Evolutionary conservation across 2,113 vertebrate genomes (phyloP).

Genomic region (Ageneiosus marmoratus): DNA sequence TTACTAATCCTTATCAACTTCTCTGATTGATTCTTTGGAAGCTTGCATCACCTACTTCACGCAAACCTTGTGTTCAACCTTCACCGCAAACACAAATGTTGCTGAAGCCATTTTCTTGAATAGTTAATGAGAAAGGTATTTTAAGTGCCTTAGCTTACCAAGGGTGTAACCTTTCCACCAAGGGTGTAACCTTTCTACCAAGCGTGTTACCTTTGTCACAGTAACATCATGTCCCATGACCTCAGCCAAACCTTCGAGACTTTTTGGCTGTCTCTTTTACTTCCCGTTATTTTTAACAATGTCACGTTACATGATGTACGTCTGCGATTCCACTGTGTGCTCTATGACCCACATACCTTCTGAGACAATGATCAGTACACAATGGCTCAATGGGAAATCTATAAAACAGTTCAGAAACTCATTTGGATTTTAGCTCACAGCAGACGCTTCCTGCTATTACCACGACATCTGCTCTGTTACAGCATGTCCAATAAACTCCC

Average conservation of each 20-base stretch:
- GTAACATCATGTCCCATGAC: not conserved
- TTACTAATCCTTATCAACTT: not conserved
- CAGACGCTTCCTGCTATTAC: not conserved
- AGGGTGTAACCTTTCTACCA: too few relatives aligned
- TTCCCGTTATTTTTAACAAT: constrained; percentile 4
- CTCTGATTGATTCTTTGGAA: not conserved
- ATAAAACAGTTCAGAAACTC: not conserved
- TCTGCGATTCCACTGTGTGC: not conserved
- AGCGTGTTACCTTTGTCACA: not conserved
- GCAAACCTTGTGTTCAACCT: not conserved
- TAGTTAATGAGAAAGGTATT: not conserved
- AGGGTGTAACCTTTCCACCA: not conserved
- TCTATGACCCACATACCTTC: not conserved
- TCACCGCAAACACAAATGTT: not conserved
- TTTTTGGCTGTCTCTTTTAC: constrained; percentile 3
- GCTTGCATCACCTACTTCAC: not conserved
- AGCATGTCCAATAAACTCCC: not conserved
- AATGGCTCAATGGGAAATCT: not conserved
- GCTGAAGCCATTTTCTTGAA: not conserved
- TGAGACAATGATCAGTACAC: constrained; percentile 1
- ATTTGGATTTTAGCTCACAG: not conserved
- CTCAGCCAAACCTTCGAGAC: not conserved
- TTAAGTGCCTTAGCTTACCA: not conserved
- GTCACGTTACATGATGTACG: not conserved
- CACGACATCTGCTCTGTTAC: not conserved